A percentile compares a stretch with the other conserved stretches of the same genome.
These are phyloP conservation scores for Drosophila bunnanda DNA, from an alignment of 2,888 invertebrate species.

Conservation along the genomic window DNA sequence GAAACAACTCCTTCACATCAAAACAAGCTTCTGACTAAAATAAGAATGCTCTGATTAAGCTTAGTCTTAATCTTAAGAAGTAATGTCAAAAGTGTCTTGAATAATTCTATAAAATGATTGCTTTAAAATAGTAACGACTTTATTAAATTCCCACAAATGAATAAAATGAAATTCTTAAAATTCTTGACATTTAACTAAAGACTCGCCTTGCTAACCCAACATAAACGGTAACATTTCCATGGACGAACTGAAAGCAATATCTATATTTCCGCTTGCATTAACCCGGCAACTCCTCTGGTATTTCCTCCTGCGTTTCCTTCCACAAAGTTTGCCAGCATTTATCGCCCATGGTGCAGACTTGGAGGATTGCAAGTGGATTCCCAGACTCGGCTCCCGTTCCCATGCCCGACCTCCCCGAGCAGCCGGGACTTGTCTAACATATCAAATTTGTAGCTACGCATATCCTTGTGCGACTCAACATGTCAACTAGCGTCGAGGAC, in stretches of 20 bases:
- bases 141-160: neutral
- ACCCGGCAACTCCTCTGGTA: constrained; percentile 26
- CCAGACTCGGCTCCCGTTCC: neutral
- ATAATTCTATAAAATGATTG: neutral
- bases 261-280: constrained; percentile 38
- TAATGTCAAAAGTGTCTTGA: neutral
- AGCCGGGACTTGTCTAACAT: constrained; percentile 75
- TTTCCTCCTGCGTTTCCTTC: constrained; percentile 37
- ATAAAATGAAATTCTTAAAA: neutral
- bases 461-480: constrained; percentile 70
- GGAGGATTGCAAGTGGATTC: constrained; percentile 29
- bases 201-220: constrained; percentile 1
- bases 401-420: constrained; percentile 16
- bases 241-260: constrained; percentile 29
- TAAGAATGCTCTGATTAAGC: too few species aligned
- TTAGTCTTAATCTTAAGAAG: too few species aligned
- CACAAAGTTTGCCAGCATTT: constrained; percentile 42
- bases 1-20: too few species aligned
- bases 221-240: constrained; percentile 33
- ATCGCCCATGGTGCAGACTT: constrained; percentile 44
- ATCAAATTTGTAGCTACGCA: constrained; percentile 78
- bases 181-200: neutral
- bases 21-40: too few species aligned
- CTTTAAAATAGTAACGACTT: neutral
- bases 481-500: constrained; percentile 68